These are phyloP conservation scores for Cyanocitta stelleri DNA, from an alignment of 2,113 vertebrate species.

Conservation along the genomic window DNA sequence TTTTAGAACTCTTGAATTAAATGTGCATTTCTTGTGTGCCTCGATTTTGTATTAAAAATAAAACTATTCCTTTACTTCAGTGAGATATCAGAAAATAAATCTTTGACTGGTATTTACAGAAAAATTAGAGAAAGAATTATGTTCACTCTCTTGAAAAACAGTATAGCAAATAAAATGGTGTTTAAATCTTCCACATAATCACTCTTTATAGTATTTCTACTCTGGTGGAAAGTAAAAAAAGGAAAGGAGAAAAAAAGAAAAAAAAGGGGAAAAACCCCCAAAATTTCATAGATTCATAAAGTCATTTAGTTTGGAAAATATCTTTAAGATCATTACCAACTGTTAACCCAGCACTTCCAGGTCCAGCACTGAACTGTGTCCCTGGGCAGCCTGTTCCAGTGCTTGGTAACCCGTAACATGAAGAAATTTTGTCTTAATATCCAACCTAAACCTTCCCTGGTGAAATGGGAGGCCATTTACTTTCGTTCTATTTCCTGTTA, in stretches of 20 bases:
- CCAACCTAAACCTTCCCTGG: neutral
- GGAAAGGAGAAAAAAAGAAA: no score
- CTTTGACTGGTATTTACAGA: neutral
- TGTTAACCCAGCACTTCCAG: neutral
- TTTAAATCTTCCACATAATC: neutral
- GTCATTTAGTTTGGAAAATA: neutral
- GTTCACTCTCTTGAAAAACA: neutral
- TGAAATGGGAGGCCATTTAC: neutral
- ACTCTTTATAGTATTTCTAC: neutral
- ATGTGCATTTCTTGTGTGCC: neutral
- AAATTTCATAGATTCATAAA: neutral
- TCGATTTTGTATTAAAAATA: neutral
- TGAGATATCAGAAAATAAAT: neutral
- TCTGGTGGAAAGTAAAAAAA: neutral
- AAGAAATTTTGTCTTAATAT: neutral
- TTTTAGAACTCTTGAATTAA: neutral
- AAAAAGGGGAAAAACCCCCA: accelerated
- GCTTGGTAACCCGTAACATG: neutral
- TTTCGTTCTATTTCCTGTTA: neutral
- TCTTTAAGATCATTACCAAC: neutral
- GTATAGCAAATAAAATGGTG: neutral
- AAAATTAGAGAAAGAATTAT: neutral
- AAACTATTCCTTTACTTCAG: neutral
- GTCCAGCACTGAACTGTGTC: neutral
- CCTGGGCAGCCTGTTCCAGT: neutral